phyloP scores from a whole-genome alignment of 92 coral and sea anemone genomes.

The Isaurus tuberculatus region DNA sequence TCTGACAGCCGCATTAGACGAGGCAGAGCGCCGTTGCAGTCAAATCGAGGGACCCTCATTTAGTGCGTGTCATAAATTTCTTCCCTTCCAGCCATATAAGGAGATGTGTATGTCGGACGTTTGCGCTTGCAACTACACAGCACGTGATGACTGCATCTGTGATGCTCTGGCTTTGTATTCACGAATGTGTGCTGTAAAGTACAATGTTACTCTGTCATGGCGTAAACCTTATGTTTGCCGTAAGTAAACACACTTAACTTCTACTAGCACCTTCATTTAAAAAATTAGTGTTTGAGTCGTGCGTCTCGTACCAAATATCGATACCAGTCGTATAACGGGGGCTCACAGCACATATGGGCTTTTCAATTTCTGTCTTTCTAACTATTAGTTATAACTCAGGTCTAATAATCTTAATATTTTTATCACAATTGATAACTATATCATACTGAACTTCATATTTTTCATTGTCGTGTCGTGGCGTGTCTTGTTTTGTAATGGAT shows the following conservation, averaged over 20 bases:
- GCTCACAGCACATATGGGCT: no score
- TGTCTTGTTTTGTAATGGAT: no score
- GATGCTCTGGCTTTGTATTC: conserved; percentile 85
- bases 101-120: conserved; percentile 84
- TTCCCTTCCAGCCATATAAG: conserved; percentile 61
- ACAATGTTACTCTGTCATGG: conserved; percentile 74
- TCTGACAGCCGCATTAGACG: conserved; percentile 31
- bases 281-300: no score
- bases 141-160: conserved; percentile 73
- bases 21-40: conserved; percentile 64
- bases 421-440: no score
- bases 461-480: no score
- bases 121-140: conserved; percentile 73
- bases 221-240: conserved; percentile 71
- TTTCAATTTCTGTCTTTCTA: no score
- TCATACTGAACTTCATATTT: no score
- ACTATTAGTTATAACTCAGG: no score
- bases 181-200: conserved; percentile 83
- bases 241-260: conserved; percentile 64
- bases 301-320: no score
- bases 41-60: conserved; percentile 57
- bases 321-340: no score
- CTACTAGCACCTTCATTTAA: no score
- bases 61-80: conserved; percentile 59
- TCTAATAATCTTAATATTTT: no score